A percentile compares a stretch with the other conserved stretches of the same genome.
Evolutionary conservation across 2,888 invertebrate species (phyloP).

Genomic region (Celastrina argiolus): DNA sequence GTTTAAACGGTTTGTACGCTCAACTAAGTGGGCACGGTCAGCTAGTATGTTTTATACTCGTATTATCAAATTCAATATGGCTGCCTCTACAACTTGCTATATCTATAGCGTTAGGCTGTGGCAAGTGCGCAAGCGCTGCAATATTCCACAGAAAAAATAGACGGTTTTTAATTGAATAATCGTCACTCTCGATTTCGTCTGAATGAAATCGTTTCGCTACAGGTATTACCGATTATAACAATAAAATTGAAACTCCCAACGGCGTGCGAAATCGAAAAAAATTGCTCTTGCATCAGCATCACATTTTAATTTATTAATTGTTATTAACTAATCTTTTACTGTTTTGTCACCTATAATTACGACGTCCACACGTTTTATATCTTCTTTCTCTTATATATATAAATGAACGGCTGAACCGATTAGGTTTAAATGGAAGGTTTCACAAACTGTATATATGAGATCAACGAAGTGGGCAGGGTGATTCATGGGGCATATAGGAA

Average conservation of each 20-base stretch:
- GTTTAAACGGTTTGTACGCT: no score
- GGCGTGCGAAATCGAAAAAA: constrained; percentile 63
- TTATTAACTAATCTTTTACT: constrained; percentile 59
- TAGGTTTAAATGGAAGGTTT: no score
- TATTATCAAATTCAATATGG: background rate
- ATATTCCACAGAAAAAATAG: constrained; percentile 13
- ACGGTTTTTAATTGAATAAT: constrained; percentile 41
- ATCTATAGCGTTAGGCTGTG: background rate
- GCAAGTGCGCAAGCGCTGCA: background rate
- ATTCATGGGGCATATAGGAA: no score
- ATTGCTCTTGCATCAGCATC: constrained; percentile 58
- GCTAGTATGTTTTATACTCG: no score
- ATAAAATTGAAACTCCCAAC: constrained; percentile 58
- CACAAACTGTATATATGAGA: no score
- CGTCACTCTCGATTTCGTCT: constrained; percentile 53
- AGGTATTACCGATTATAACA: constrained; percentile 58
- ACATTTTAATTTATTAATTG: constrained; percentile 62
- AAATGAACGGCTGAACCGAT: no score
- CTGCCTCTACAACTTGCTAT: background rate
- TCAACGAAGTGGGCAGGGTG: no score
- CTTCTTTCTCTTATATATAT: no score
- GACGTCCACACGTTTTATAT: background rate
- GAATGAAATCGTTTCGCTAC: constrained; percentile 42
- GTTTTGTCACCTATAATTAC: constrained; percentile 44
- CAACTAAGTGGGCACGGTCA: no score